Conservation (phyloP, 2,888 invertebrate species). For the Ganaspis brasiliensis region DNA sequence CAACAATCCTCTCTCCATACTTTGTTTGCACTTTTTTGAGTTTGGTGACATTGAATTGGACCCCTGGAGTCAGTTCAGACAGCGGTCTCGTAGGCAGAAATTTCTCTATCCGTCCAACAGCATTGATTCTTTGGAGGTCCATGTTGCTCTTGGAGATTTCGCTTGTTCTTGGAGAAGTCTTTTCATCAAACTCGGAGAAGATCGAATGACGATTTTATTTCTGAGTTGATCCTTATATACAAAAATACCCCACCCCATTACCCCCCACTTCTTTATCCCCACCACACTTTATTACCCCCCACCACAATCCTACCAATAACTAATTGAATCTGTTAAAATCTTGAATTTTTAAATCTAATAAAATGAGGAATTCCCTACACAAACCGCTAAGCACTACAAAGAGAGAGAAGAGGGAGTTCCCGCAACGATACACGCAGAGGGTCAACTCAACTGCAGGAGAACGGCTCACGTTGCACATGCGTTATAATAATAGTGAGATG, state of each 20-base stretch:
- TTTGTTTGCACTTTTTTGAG: background rate
- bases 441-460: too few relatives aligned
- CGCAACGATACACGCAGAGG: too few relatives aligned
- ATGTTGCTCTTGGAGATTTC: background rate
- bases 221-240: background rate
- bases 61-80: background rate
- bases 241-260: background rate
- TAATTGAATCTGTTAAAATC: background rate
- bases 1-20: background rate
- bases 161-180: too few relatives aligned
- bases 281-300: background rate
- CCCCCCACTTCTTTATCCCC: background rate
- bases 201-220: background rate
- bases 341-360: too few relatives aligned
- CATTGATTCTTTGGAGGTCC: background rate
- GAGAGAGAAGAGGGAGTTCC: too few relatives aligned
- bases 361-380: too few relatives aligned
- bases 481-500: too few relatives aligned
- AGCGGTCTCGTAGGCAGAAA: background rate
- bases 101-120: background rate
- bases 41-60: background rate
- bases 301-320: too few relatives aligned
- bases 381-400: too few relatives aligned
- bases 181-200: background rate
- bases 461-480: too few relatives aligned